A percentile compares a stretch with the other conserved stretches of the same genome.
Conservation (phyloP, 2,888 invertebrate genomes). For the Dryomyza anilis region DNA sequence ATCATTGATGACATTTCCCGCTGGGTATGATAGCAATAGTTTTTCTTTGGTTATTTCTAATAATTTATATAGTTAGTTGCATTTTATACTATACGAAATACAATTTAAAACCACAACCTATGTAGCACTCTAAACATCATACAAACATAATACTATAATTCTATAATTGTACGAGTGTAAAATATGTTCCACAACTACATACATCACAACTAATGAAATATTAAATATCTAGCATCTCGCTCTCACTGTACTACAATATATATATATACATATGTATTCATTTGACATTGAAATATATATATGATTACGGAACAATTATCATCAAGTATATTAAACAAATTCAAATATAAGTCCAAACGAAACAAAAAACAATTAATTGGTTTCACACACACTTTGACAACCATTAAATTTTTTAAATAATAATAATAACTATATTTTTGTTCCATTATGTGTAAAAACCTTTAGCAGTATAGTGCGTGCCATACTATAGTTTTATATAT, state of each 20-base stretch:
- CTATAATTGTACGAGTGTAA: not conserved
- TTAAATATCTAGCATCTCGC: conserved; percentile 25
- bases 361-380: conserved; percentile 22
- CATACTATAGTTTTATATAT: no score
- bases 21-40: no score
- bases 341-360: conserved; percentile 13
- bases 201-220: not conserved
- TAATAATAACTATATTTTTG: not conserved
- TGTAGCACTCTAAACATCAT: not conserved
- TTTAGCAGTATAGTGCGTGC: no score
- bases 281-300: not conserved
- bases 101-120: not conserved
- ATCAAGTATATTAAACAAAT: conserved; percentile 7
- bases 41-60: no score
- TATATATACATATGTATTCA: not conserved
- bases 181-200: not conserved
- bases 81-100: not conserved
- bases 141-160: no score
- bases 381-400: conserved; percentile 29
- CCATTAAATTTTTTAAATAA: conserved; percentile 13
- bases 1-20: no score
- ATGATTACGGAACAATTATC: conserved; percentile 13
- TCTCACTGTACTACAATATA: conserved; percentile 23
- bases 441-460: no score
- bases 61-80: not conserved